Percentiles rank a stretch among this genome's conserved stretches.
Conservation (phyloP, 1,140 invertebrate species). For the Piezodorus guildinii region DNA sequence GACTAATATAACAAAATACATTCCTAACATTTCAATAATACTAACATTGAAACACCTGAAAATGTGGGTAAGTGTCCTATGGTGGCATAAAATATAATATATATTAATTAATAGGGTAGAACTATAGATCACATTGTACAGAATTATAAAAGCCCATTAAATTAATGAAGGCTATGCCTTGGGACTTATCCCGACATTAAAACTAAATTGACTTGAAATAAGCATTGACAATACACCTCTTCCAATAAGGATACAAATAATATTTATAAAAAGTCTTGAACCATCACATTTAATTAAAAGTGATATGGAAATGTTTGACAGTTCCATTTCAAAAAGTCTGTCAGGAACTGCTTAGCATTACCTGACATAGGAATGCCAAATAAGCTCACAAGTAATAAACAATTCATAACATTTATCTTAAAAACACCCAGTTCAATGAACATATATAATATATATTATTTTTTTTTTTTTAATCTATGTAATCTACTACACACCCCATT, state of each 20-base stretch:
- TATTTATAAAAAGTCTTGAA: conserved; percentile 8
- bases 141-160: neutral
- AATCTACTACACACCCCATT: conserved; percentile 5
- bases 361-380: conserved; percentile 13
- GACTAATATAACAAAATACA: too few relatives aligned
- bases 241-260: conserved; percentile 4
- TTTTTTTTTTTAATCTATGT: neutral
- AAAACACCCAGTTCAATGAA: neutral
- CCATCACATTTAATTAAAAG: conserved; percentile 11
- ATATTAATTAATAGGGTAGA: neutral
- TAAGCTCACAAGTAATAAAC: conserved; percentile 13
- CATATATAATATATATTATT: too few relatives aligned
- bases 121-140: conserved; percentile 8
- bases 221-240: conserved; percentile 4
- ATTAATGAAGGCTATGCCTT: neutral
- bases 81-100: too few relatives aligned
- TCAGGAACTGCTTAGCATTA: conserved; percentile 1
- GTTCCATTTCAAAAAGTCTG: conserved; percentile 1
- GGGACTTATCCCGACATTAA: neutral
- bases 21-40: too few relatives aligned
- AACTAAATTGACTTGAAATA: conserved; percentile 9
- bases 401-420: neutral
- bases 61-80: too few relatives aligned
- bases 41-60: too few relatives aligned
- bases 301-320: conserved; percentile 15